Evolutionary conservation across 2,888 invertebrate species (phyloP).

Genomic region (Parnassius mnemosyne): DNA sequence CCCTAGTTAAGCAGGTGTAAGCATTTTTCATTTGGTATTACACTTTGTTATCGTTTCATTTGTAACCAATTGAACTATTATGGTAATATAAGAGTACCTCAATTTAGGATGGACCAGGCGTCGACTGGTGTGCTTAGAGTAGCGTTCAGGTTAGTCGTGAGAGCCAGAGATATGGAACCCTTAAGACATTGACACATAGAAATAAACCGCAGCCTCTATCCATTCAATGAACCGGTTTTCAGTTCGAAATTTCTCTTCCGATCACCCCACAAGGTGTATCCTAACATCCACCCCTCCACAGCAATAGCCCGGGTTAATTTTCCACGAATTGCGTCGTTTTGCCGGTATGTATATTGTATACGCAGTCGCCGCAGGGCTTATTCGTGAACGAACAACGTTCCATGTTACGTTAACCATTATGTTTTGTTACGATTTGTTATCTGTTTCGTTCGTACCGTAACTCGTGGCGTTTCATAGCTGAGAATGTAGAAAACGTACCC

Average conservation of each 20-base stretch:
- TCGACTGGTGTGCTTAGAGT: slow-evolving; percentile 75
- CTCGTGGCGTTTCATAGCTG: slow-evolving; percentile 61
- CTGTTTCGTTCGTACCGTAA: slow-evolving; percentile 64
- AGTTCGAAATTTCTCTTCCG: slow-evolving; percentile 35
- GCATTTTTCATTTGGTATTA: slow-evolving; percentile 77
- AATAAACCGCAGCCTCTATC: slow-evolving; percentile 66
- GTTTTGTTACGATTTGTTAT: slow-evolving; percentile 70
- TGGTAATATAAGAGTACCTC: slow-evolving; percentile 76
- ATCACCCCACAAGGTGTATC: slow-evolving; percentile 34
- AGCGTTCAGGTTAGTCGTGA: slow-evolving; percentile 66
- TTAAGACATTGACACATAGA: slow-evolving; percentile 71
- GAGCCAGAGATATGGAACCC: slow-evolving; percentile 62
- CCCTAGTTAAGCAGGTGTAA: slow-evolving; percentile 77
- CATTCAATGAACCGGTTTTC: slow-evolving; percentile 39
- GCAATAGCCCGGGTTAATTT: slow-evolving; percentile 74
- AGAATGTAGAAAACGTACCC: slow-evolving; percentile 32
- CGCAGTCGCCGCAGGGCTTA: slow-evolving; percentile 78
- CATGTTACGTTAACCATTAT: slow-evolving; percentile 62
- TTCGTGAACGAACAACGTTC: slow-evolving; percentile 71
- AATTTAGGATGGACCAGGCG: slow-evolving; percentile 80
- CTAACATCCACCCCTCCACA: slow-evolving; percentile 53
- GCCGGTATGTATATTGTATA: slow-evolving; percentile 37
- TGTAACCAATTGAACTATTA: slow-evolving; percentile 79
- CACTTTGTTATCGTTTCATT: slow-evolving; percentile 79
- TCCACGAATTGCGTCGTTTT: slow-evolving; percentile 57